Evolutionary conservation across 2,888 invertebrate genomes (phyloP).

Genomic region (Eupithecia vulgata): DNA sequence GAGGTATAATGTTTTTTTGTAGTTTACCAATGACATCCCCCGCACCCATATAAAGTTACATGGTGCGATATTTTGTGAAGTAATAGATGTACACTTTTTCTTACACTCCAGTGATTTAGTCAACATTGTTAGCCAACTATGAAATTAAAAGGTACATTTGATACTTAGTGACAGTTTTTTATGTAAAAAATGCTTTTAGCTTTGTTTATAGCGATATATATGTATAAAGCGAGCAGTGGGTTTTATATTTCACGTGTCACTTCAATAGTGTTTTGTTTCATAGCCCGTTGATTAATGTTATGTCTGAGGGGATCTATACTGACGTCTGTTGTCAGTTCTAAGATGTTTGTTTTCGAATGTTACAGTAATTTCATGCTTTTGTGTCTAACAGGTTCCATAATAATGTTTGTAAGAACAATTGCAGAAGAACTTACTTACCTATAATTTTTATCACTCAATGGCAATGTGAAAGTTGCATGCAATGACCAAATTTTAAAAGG

Average conservation of each 20-base stretch:
- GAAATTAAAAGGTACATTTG: conserved; percentile 67
- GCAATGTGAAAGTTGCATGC: conserved; percentile 76
- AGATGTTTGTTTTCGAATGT: not conserved
- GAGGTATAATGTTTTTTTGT: conserved; percentile 68
- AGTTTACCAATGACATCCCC: conserved; percentile 76
- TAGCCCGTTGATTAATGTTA: conserved; percentile 11
- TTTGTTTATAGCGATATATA: conserved; percentile 44
- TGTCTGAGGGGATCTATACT: not conserved
- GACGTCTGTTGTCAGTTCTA: not conserved
- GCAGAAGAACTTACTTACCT: conserved; percentile 77
- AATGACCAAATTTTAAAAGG: conserved; percentile 69
- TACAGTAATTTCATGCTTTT: conserved; percentile 45
- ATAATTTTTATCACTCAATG: conserved; percentile 17
- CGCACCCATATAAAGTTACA: conserved; percentile 73
- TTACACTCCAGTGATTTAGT: conserved; percentile 66
- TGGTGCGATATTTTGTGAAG: conserved; percentile 71
- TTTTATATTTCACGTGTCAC: conserved; percentile 56
- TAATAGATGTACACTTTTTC: conserved; percentile 71
- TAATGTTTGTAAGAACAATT: conserved; percentile 70
- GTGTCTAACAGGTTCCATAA: conserved; percentile 72
- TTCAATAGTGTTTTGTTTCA: conserved; percentile 47
- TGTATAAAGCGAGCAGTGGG: conserved; percentile 35
- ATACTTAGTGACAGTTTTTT: conserved; percentile 71
- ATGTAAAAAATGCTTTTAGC: conserved; percentile 59
- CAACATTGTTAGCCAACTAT: conserved; percentile 68